Evolutionary conservation across 2,888 invertebrate genomes (phyloP), one percentile per base, ranked within the genome.

Genomic region (Cecidostiba fungosa): DNA sequence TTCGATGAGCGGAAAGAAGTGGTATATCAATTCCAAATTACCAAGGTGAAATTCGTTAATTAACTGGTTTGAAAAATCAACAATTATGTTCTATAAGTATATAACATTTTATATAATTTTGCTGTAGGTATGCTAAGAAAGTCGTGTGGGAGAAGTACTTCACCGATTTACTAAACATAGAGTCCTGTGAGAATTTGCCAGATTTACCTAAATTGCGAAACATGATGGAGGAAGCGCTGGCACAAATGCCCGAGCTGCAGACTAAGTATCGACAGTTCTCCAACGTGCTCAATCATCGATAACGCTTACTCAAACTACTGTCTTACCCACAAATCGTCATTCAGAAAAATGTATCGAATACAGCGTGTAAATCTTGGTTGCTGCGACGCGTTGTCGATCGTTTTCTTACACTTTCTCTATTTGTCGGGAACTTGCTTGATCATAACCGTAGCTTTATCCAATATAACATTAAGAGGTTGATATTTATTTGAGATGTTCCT

Each of bases 81-180:
- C 8, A 6, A 8, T 23, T n/a, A 59, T 59, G n/a, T 16, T 19
- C 3, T 50, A 3, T 19, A 5, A 19, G 5, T 59, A 6, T 59
- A n/a, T 59, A 50, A 50, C 8, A 19, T 12, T 16, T 29, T 6
- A 23, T 54, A 26, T 39, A 29, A 77, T 70, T 81, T 84, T 81
- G 14, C 87, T 94, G 62, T 92, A 96, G 96, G 94, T 96, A 96
- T 92, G 95, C 96, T 93, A 96, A 96, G 90, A 95, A 95, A 86
- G 95, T 95, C 86, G 94, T 96, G 85, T 98, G 98, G 98, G 96
- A 96, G 89, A 95, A 95, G 88, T 96, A 98, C 91, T 98, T 98
- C 92, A 95, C 96, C 62, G 95, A 95, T 50, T 94, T 98, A 87
- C 94, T 99, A 82, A 99, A 99, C 94, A 95, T 98, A 85, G 96